These are phyloP conservation scores for Selene dorsalis DNA, from an alignment of 2,797 vertebrate genomes.

Conservation along the genomic window DNA sequence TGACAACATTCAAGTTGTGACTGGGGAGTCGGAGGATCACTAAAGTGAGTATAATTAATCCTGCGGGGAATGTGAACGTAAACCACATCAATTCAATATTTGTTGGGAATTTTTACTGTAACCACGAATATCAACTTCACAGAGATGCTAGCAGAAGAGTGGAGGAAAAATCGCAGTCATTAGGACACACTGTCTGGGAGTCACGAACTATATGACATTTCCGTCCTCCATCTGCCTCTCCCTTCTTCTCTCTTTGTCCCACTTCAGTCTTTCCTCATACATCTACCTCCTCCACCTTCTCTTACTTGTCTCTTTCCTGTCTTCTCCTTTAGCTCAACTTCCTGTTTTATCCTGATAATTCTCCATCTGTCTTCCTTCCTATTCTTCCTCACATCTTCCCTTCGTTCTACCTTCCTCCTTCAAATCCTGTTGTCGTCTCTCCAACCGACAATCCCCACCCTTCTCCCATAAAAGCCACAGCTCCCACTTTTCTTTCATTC, in stretches of 20 bases:
- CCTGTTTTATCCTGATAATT: slow-evolving; percentile 1
- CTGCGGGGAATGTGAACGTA: background rate
- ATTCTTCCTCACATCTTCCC: slow-evolving; percentile 12
- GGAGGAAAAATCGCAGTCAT: background rate
- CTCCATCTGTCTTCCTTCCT: background rate
- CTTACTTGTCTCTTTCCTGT: background rate
- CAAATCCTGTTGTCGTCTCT: background rate
- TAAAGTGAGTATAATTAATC: background rate
- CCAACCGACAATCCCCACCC: background rate
- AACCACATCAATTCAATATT: background rate
- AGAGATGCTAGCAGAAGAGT: background rate
- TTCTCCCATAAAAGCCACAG: slow-evolving; percentile 22
- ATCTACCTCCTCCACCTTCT: background rate
- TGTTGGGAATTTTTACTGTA: background rate
- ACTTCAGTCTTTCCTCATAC: background rate
- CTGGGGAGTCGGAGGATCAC: background rate
- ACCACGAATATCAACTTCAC: background rate
- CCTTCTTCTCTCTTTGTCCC: background rate
- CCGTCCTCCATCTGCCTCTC: background rate
- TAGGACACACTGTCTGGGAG: background rate
- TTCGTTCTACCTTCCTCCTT: background rate
- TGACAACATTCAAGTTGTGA: background rate
- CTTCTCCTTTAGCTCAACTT: background rate
- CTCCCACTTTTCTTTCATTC: slow-evolving; percentile 40
- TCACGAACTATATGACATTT: background rate